Base-by-base conservation (phyloP, 2,113 vertebrate genomes). In the Mionectes macconnelli region DNA sequence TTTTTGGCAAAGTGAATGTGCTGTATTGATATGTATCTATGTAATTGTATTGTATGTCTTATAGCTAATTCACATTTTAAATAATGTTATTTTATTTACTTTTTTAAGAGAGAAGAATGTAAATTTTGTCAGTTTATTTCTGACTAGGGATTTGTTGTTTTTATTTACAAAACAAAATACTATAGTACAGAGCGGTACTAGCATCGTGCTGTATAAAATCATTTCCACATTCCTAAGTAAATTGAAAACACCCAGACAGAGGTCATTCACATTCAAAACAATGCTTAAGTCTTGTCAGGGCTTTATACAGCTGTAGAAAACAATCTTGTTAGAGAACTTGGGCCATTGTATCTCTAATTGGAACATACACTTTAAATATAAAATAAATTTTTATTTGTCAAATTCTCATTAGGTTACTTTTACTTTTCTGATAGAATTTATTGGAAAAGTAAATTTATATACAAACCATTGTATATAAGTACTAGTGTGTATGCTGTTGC, bases 1-100 rank as follows among this genome's bases (percentile, higher is more conserved):
- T 98, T 98, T 98, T 98, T 98, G 98, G 98, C 99, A 98, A 98
- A 98, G 98, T 99, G 99, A 99, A 99, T 99, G 99, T 99, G 98
- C 98, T 97, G 98, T 99, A 98, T 99, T 98, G 98, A 98, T 99
- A 99, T 99, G 98, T 99, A 99, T 98, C 98, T 98, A 98, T 99
- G 98, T 99, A 99, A 99, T 98, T 99, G 98, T 99, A 98, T 98
- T 98, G 97, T 99, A 98, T 98, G 98, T 99, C 98, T 98, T 98
- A 98, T 98, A 98, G 98, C 98, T 98, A 98, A 98, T 98, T 98
- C 95, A 98, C 98, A 98, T 98, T 99, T 99, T 98, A 98, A 98
- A 98, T 98, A 98, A 98, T 97, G 97, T 98, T 99, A 98, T 98
- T 99, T 98, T 98, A 98, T 98, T 98, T 97, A 97, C 97, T 98